phyloP scores from a whole-genome alignment of 2,888 invertebrate genomes.

The Sphaerophoria rueppellii region DNA sequence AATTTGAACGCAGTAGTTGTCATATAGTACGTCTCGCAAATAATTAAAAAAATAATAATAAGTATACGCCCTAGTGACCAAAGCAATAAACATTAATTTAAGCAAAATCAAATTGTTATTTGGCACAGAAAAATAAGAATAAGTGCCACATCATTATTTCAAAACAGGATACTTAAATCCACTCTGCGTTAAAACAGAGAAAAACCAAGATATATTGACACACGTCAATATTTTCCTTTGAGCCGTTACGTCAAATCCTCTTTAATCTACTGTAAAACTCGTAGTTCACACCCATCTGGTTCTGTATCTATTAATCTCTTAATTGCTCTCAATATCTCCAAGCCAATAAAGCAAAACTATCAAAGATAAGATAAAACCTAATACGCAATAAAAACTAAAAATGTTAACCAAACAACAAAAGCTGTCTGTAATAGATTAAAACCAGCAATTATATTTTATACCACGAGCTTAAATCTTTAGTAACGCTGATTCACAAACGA shows the following conservation, averaged over 20 bases:
- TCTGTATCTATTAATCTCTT: background rate
- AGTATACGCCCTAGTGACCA: background rate
- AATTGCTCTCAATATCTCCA: background rate
- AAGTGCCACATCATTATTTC: too few species aligned
- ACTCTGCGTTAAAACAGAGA: too few species aligned
- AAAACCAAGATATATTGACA: too few species aligned
- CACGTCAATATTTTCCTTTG: too few species aligned
- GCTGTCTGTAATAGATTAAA: background rate
- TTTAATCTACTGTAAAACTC: background rate
- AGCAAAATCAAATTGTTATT: too few species aligned
- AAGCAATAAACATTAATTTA: too few species aligned
- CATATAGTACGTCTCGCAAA: too few species aligned
- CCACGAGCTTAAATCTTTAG: background rate
- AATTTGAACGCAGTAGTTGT: too few species aligned
- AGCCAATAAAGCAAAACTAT: background rate
- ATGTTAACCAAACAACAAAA: background rate
- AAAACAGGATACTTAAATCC: too few species aligned
- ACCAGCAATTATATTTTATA: background rate
- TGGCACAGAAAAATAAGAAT: too few species aligned
- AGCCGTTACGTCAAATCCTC: too few species aligned
- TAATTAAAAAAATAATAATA: background rate
- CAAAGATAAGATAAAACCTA: slow-evolving; percentile 19
- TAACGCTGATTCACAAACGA: background rate
- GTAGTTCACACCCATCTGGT: background rate
- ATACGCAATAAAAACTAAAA: background rate